Evolutionary conservation across 2,797 vertebrate species (phyloP).

Genomic region (Myiotriccus ornatus): DNA sequence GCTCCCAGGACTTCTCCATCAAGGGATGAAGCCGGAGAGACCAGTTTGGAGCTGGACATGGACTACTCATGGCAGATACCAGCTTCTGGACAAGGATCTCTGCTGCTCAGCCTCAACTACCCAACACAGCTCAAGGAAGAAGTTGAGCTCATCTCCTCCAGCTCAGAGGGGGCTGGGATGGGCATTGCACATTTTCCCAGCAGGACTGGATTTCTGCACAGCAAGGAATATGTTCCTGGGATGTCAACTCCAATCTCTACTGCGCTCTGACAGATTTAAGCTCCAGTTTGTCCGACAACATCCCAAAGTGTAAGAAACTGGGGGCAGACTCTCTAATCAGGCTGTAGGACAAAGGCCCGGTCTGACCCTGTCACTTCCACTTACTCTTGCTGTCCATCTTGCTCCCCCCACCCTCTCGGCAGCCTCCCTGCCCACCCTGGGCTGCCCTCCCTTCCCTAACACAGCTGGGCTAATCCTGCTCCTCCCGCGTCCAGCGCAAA

Average conservation of each 20-base stretch:
- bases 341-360: slow-evolving; percentile 92
- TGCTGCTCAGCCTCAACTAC: not conserved
- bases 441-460: slow-evolving; percentile 65
- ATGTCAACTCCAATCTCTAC: slow-evolving; percentile 78
- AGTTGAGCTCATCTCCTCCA: slow-evolving; percentile 12
- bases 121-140: not conserved
- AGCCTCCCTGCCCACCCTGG: slow-evolving; percentile 72
- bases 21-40: not conserved
- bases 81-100: not conserved
- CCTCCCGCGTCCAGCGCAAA: slow-evolving; percentile 83
- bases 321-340: slow-evolving; percentile 93
- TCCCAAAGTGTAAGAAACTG: slow-evolving; percentile 94
- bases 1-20: not conserved
- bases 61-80: not conserved
- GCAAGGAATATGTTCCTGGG: slow-evolving; percentile 76
- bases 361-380: slow-evolving; percentile 96
- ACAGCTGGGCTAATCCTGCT: slow-evolving; percentile 85
- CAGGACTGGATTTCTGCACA: slow-evolving; percentile 75
- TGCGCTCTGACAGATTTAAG: slow-evolving; percentile 86
- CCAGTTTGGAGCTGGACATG: not conserved
- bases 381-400: slow-evolving; percentile 92
- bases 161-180: slow-evolving; percentile 26
- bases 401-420: slow-evolving; percentile 67
- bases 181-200: slow-evolving; percentile 66
- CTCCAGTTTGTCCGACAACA: slow-evolving; percentile 91